These are phyloP conservation scores for Phoxinus dragarum DNA, from an alignment of 2,797 vertebrate genomes.

Conservation along the genomic window DNA sequence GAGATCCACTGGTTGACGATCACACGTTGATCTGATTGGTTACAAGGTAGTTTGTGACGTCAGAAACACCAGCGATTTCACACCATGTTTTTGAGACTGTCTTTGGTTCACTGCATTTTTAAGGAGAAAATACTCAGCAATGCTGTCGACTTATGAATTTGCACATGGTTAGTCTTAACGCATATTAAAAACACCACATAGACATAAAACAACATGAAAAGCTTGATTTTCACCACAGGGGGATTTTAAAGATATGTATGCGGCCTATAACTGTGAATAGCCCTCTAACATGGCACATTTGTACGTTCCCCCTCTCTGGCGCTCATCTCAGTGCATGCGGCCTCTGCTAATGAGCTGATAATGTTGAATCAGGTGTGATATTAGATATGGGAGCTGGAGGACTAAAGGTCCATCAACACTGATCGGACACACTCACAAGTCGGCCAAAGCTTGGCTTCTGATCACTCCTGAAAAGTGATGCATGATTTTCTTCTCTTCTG, in stretches of 20 bases:
- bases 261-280: background rate
- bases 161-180: too few species aligned
- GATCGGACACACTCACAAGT: background rate
- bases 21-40: too few species aligned
- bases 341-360: conserved; percentile 21
- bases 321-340: background rate
- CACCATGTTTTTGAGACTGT: too few species aligned
- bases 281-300: background rate
- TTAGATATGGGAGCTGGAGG: background rate
- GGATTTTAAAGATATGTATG: background rate
- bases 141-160: too few species aligned
- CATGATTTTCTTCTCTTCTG: background rate
- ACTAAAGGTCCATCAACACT: background rate
- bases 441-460: background rate
- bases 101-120: too few species aligned
- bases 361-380: conserved; percentile 25
- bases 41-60: too few species aligned
- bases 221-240: too few species aligned
- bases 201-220: too few species aligned
- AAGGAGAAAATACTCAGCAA: too few species aligned
- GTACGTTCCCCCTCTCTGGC: background rate
- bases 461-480: background rate
- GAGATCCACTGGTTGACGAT: too few species aligned
- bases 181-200: too few species aligned
- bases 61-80: too few species aligned